Conservation (phyloP, 1,140 invertebrate species). For the Onthophagus taurus region DNA sequence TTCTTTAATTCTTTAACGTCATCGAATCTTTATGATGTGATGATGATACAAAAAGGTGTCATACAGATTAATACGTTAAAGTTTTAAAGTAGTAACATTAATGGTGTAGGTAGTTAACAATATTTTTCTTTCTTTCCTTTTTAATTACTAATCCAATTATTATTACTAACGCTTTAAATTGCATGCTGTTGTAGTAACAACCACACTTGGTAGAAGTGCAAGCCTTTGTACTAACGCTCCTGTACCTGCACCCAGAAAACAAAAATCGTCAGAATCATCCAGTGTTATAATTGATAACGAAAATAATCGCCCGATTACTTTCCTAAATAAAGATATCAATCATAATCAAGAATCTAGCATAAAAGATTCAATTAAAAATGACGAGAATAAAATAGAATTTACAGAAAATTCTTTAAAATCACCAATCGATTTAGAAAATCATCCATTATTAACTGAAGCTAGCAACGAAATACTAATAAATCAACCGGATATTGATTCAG, state of each 20-base stretch:
- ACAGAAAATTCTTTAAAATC: no score
- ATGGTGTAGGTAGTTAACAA: not conserved
- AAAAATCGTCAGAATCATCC: not conserved
- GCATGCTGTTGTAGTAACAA: slow-evolving; percentile 35
- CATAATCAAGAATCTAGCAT: not conserved
- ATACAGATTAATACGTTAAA: no score
- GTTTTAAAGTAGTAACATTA: not conserved
- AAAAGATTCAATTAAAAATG: no score
- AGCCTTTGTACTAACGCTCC: slow-evolving; percentile 22
- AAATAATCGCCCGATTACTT: no score
- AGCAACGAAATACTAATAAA: no score
- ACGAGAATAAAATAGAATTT: no score
- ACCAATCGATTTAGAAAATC: no score
- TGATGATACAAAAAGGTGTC: no score
- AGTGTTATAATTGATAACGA: not conserved
- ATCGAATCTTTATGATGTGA: no score
- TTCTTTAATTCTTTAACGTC: not conserved
- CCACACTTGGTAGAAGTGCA: slow-evolving; percentile 15
- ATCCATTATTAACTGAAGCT: no score
- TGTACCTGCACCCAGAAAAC: slow-evolving; percentile 22
- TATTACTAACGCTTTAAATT: slow-evolving; percentile 29
- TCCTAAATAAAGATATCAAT: not conserved
- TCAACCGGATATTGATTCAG: no score
- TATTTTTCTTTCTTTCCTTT: not conserved
- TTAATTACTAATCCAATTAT: slow-evolving; percentile 13